A percentile compares a stretch with the other conserved stretches of the same genome.
phyloP scores from a whole-genome alignment of 1,140 invertebrate genomes.

The Atta cephalotes region DNA sequence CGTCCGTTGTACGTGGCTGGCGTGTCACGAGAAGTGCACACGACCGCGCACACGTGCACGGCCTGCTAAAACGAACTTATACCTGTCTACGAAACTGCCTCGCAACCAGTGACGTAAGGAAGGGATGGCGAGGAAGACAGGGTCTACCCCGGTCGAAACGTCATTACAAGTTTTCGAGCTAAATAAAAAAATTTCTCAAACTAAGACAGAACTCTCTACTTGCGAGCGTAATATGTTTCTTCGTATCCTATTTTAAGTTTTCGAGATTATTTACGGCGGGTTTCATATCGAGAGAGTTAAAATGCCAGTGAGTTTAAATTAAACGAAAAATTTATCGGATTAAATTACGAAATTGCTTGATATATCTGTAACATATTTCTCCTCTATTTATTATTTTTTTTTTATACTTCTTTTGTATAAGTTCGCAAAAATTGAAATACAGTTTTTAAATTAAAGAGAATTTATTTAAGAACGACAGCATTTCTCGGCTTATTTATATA shows the following conservation, averaged over 20 bases:
- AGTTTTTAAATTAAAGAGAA: neutral
- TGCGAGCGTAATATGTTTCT: neutral
- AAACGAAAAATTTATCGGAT: neutral
- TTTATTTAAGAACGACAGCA: neutral
- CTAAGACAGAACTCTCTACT: constrained; percentile 14
- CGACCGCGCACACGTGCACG: constrained; percentile 68
- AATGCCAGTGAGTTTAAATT: neutral
- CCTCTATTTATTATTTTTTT: neutral
- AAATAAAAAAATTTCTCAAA: constrained; percentile 40
- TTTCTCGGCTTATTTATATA: neutral
- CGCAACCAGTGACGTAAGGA: constrained; percentile 32
- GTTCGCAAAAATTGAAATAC: neutral
- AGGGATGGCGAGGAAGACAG: constrained; percentile 2
- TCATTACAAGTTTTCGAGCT: constrained; percentile 25
- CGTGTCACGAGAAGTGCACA: constrained; percentile 72
- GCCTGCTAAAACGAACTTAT: constrained; percentile 62
- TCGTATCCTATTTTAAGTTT: constrained; percentile 8
- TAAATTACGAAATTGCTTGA: neutral
- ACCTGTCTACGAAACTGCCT: constrained; percentile 40
- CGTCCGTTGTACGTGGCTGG: constrained; percentile 66
- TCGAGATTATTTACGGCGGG: neutral
- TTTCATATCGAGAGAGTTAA: neutral
- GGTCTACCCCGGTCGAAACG: constrained; percentile 15
- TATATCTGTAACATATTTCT: neutral
- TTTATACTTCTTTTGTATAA: too few species aligned